Base-by-base conservation (phyloP, 2,888 invertebrate genomes). In the Idaea biselata region DNA sequence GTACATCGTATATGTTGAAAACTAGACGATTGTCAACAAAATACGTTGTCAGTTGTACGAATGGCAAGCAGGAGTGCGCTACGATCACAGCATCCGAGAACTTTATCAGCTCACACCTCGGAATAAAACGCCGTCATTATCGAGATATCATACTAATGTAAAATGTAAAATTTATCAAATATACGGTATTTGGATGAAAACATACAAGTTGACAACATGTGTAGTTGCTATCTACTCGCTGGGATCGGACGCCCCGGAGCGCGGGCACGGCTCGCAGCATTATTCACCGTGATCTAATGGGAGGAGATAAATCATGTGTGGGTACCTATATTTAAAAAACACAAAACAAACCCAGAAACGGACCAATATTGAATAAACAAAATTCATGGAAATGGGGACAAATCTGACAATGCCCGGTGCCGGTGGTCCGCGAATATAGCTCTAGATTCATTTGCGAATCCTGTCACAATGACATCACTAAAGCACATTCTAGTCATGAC, bases 141-240 rank as follows among this genome's bases (percentile, higher is more conserved):
- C 87, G 82, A 78, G 81, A 85, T 88, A 86, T 84, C 84, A 86
- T 82, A 87, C 84, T 88, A 88, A 89, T 89, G 80, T 86, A 80
- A 82, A 84, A 87, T 84, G 86, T 86, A 75, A 82, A 87, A 89
- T 89, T 88, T 88, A 89, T 89, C 87, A 88, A 86, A 88, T 83
- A 81, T 84, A 83, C 76, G 80, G 78, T 88, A 89, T 90, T 91
- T 83, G 89, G 88, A 90, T 89, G 89, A 90, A 91, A 90, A 88
- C 87, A 83, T 91, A 91, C 91, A 91, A 91, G 88, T 89, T 89
- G 91, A 91, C 89, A 91, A 91, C 91, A 91, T 83, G 87, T 91
- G 91, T 91, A 88, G 82, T 80, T 76, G 87, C 81, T 91, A 91
- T 91, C 91, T 87, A 82, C 75, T 85, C 82, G 82, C 77, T 81